Base-by-base conservation (phyloP, 2,113 vertebrate species). In the Ochotona princeps region DNA sequence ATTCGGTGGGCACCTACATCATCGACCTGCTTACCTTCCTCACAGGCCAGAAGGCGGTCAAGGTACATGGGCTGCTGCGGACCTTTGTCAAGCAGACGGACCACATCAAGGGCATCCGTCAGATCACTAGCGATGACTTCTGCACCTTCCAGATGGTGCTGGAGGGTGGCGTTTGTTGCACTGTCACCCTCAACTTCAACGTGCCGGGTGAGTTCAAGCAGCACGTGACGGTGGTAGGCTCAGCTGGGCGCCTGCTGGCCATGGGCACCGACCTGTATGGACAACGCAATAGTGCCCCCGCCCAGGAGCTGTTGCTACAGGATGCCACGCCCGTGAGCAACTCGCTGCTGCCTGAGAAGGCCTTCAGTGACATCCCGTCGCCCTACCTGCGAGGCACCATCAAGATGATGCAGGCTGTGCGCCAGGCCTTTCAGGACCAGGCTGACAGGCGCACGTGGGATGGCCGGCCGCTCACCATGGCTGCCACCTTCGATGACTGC, bases 71-170 rank as follows among this genome's bases (percentile, higher is more conserved):
- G 89, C 98, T 99, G 97, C 99, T 99, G 80, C 99, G 99, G 97
- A 99, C 99, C 63, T 99, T 99, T 0, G 99, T 99, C 91, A 99
- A 99, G 96, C 99, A 99, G 98, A 99, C 99, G 0, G 99, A 99
- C 95, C 99, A 99, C 98, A 99, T 99, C 97, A 98, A 98, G 76
- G 99, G 99, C 61, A 99, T 99, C 97, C 98, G 99, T 4, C 99
- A 99, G 98, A 99, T 99, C 98, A 99, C 99, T 97, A 99, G 99
- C 9, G 99, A 99, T 0, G 99, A 99, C 98, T 99, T 99, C 97
- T 99, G 99, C 96, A 99, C 99, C 0, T 99, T 99, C 94, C 99
- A 99, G 98, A 99, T 99, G 99, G 98, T 99, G 21, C 97, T 99
- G 96, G 99, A 99, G 93, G 99, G 98, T 0, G 99, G 99, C 0